Percentiles rank a stretch among this genome's conserved stretches.
Conservation (phyloP, 2,797 vertebrate genomes). For the Bufotes viridis region DNA sequence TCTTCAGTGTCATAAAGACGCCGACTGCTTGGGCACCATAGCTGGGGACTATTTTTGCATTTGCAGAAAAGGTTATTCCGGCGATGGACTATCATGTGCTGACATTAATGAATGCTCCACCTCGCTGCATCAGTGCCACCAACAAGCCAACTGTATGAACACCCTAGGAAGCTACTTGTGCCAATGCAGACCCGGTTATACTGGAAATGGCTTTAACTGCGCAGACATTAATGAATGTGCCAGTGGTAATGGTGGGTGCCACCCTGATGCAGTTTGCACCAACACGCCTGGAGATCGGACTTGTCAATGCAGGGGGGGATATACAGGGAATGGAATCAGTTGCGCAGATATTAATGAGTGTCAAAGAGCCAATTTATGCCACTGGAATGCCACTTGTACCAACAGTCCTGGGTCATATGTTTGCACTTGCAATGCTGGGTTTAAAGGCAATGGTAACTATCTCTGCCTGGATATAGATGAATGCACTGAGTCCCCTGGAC, state of each 20-base stretch:
- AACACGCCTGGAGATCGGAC: conserved; percentile 75
- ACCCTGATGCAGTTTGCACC: conserved; percentile 73
- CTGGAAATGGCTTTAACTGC: conserved; percentile 76
- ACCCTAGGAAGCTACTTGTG: conserved; percentile 78
- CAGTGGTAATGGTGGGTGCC: conserved; percentile 77
- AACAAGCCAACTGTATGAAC: conserved; percentile 75
- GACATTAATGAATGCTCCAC: conserved; percentile 80
- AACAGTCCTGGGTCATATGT: conserved; percentile 81
- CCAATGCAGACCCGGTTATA: conserved; percentile 75
- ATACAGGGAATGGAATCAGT: conserved; percentile 74
- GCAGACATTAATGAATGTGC: conserved; percentile 80
- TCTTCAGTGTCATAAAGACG: conserved; percentile 71
- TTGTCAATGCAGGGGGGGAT: conserved; percentile 78
- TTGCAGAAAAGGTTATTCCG: conserved; percentile 76
- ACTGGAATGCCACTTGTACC: conserved; percentile 84
- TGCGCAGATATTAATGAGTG: conserved; percentile 81
- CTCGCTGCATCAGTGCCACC: conserved; percentile 73
- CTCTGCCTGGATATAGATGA: conserved; percentile 83
- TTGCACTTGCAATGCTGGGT: conserved; percentile 81
- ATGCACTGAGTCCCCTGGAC: conserved; percentile 75
- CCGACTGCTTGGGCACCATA: conserved; percentile 73
- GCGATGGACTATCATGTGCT: conserved; percentile 73
- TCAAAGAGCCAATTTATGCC: conserved; percentile 69
- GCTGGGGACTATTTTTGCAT: conserved; percentile 70
- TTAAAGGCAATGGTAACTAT: conserved; percentile 85